These are phyloP conservation scores for Teleogryllus occipitalis DNA, from an alignment of 1,140 invertebrate genomes.

Conservation along the genomic window DNA sequence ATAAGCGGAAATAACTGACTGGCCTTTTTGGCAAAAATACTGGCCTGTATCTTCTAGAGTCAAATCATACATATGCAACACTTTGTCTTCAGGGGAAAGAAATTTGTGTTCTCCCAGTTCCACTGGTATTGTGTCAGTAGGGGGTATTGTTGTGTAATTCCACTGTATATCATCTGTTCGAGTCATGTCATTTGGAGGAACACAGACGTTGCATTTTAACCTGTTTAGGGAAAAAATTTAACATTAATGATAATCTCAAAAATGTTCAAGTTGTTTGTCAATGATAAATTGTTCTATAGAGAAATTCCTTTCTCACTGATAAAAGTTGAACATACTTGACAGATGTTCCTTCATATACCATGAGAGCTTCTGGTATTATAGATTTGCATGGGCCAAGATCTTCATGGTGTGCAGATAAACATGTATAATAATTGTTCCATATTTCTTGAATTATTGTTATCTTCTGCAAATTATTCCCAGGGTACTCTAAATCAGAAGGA, in stretches of 20 bases:
- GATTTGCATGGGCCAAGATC: conserved; percentile 11
- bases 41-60: conserved; percentile 37
- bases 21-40: conserved; percentile 41
- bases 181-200: conserved; percentile 37
- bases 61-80: conserved; percentile 41
- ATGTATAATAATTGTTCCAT: conserved; percentile 44
- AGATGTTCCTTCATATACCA: conserved; percentile 37
- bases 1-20: conserved; percentile 35
- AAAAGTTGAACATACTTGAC: conserved; percentile 28
- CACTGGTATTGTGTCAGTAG: conserved; percentile 29
- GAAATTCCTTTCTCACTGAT: neutral
- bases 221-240: conserved; percentile 26
- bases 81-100: conserved; percentile 36
- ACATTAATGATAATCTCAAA: too few relatives aligned
- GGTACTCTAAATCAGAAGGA: conserved; percentile 36
- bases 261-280: too few relatives aligned
- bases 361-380: conserved; percentile 33
- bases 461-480: conserved; percentile 34
- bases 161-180: conserved; percentile 36
- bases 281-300: too few relatives aligned
- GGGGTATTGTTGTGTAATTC: conserved; percentile 34
- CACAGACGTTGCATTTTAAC: conserved; percentile 43
- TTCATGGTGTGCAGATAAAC: conserved; percentile 30
- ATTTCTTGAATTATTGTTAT: conserved; percentile 34
- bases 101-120: conserved; percentile 36